phyloP scores from a whole-genome alignment of 2,888 invertebrate genomes.

The Hecatera dysodea region DNA sequence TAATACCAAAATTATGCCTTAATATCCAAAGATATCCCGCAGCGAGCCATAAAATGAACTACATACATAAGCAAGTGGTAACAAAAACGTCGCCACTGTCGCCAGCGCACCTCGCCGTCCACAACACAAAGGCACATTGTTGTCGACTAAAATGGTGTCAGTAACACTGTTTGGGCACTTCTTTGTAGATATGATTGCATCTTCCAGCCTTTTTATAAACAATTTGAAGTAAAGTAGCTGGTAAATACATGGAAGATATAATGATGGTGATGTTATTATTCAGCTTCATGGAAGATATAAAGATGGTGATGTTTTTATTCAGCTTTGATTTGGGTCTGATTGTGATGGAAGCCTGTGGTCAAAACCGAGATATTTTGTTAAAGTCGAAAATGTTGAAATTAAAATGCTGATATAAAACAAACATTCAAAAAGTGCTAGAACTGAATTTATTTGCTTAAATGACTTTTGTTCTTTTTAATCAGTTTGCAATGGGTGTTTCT shows the following conservation, averaged over 20 bases:
- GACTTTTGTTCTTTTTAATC: neutral
- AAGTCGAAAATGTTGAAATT: neutral
- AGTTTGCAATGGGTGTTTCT: neutral
- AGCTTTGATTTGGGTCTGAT: neutral
- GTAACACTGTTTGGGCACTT: conserved; percentile 26
- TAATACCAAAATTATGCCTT: neutral
- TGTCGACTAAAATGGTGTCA: conserved; percentile 58
- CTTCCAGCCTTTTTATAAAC: neutral
- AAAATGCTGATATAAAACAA: neutral
- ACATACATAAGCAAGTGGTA: conserved; percentile 5
- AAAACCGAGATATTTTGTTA: neutral
- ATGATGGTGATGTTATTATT: neutral
- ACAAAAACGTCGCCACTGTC: conserved; percentile 44
- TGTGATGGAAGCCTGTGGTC: neutral
- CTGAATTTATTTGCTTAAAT: no score
- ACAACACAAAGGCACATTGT: conserved; percentile 62
- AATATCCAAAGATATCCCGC: conserved; percentile 2
- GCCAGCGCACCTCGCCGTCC: conserved; percentile 34
- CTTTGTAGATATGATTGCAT: conserved; percentile 19
- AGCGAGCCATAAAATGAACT: conserved; percentile 23
- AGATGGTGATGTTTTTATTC: neutral
- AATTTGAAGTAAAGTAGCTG: conserved; percentile 19
- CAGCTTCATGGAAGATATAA: neutral
- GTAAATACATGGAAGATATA: neutral
- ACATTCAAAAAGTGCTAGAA: no score